Conservation (phyloP, 2,797 vertebrate species). For the Uromys caudimaculatus region DNA sequence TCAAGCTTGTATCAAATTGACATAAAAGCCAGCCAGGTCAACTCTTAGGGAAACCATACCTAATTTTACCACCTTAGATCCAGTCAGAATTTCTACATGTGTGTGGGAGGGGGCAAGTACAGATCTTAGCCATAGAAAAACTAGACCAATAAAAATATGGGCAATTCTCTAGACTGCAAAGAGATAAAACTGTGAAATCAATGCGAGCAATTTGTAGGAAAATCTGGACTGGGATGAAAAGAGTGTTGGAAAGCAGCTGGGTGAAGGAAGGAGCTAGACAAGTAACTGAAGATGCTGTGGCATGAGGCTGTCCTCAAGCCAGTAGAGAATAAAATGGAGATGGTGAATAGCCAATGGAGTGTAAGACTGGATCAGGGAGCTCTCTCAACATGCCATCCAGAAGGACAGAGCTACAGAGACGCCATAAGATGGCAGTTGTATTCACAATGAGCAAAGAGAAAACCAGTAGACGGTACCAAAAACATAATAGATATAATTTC, state of each 20-base stretch:
- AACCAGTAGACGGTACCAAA: slow-evolving; percentile 18
- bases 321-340: neutral
- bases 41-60: no score
- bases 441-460: neutral
- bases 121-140: neutral
- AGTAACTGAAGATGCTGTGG: neutral
- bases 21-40: neutral
- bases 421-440: neutral
- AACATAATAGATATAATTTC: neutral
- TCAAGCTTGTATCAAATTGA: neutral
- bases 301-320: neutral
- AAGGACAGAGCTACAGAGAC: neutral
- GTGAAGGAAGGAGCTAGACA: neutral
- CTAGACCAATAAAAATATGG: no score
- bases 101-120: neutral
- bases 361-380: neutral
- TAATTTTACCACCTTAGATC: neutral
- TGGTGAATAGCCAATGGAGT: neutral
- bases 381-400: neutral
- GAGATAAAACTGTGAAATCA: neutral
- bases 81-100: neutral
- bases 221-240: neutral
- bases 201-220: neutral
- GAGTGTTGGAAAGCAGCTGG: neutral
- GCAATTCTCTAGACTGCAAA: neutral